Conservation (phyloP, 2,888 invertebrate species). For the Pantelozetes paolii region DNA sequence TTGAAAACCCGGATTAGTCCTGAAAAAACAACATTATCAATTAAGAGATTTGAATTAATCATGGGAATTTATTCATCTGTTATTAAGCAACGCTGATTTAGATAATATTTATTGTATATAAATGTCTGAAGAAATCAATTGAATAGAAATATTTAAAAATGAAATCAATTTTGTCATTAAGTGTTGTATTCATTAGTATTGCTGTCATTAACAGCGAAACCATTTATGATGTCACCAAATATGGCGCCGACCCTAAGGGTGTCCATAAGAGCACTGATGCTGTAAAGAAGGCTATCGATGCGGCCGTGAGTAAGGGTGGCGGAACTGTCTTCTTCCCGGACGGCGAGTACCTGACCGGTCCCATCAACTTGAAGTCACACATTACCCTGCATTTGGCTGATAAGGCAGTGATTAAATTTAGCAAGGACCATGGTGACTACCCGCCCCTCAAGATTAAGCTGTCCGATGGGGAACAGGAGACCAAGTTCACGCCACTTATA, state of each 20-base stretch:
- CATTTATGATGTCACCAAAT: not conserved
- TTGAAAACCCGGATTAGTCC: too few species aligned
- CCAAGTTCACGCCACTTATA: not conserved
- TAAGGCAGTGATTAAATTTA: constrained; percentile 18
- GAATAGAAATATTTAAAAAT: too few species aligned
- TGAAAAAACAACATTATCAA: too few species aligned
- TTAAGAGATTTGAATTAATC: too few species aligned
- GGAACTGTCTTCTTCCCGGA: constrained; percentile 27
- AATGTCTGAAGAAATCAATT: too few species aligned
- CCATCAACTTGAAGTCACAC: constrained; percentile 21
- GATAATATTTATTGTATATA: too few species aligned
- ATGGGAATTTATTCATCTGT: too few species aligned
- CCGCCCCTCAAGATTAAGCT: not conserved
- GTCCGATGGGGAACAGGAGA: too few species aligned
- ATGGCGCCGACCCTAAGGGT: not conserved
- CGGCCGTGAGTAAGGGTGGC: constrained; percentile 4
- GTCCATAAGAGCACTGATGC: not conserved
- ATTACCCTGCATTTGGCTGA: constrained; percentile 15
- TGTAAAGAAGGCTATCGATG: constrained; percentile 9
- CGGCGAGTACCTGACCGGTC: constrained; percentile 26
- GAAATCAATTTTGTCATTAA: too few species aligned
- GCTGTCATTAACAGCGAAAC: not conserved
- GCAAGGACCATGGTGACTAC: constrained; percentile 2
- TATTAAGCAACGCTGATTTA: too few species aligned
- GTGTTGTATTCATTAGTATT: not conserved